Evolutionary conservation across 2,888 invertebrate genomes (phyloP).

Genomic region (Nomada fabriciana): DNA sequence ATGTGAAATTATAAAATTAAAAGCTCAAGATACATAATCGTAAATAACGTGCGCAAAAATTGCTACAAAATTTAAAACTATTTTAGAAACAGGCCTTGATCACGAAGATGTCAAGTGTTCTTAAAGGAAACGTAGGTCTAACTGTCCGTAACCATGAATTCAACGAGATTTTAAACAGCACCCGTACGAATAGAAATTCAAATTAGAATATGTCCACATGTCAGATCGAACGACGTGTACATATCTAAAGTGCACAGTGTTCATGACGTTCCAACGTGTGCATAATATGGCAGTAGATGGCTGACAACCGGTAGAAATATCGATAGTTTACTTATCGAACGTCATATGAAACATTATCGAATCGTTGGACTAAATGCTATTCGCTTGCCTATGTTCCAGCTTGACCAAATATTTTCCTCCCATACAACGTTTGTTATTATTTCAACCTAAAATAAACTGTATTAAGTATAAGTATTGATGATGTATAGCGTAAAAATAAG

Average conservation of each 20-base stretch:
- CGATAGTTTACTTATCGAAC: constrained; percentile 47
- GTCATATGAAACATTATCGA: constrained; percentile 34
- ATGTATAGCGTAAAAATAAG: not conserved
- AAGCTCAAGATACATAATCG: too few relatives aligned
- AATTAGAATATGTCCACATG: constrained; percentile 38
- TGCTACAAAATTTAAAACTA: not conserved
- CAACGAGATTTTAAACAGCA: constrained; percentile 23
- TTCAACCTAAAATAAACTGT: constrained; percentile 1
- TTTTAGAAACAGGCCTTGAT: not conserved
- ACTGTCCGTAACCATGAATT: constrained; percentile 9
- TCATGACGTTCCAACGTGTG: not conserved
- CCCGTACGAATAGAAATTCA: constrained; percentile 25
- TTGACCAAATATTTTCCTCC: constrained; percentile 14
- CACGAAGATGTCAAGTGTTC: not conserved
- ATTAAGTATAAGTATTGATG: not conserved
- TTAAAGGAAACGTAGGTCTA: constrained; percentile 3
- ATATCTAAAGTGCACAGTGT: constrained; percentile 16
- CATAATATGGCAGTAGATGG: not conserved
- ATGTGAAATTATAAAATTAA: too few relatives aligned
- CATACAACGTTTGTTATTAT: not conserved
- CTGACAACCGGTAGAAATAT: constrained; percentile 28
- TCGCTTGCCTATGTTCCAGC: not conserved
- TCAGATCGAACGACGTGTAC: constrained; percentile 20
- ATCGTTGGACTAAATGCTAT: constrained; percentile 17
- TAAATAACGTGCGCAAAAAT: too few relatives aligned